phyloP scores from a whole-genome alignment of 2,888 invertebrate species.

The Himalopsyche kuldschensis region DNA sequence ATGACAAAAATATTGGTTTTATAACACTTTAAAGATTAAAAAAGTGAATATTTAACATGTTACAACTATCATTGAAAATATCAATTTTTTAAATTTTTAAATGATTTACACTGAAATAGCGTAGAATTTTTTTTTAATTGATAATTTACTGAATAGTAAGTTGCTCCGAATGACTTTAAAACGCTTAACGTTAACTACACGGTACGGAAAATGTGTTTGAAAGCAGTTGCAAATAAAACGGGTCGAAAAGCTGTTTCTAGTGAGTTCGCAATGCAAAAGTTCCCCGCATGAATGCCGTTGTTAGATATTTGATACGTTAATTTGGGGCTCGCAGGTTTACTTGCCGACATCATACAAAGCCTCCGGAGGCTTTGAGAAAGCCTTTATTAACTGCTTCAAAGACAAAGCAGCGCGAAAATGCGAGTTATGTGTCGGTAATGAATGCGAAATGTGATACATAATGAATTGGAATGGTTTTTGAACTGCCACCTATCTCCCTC shows the following conservation, averaged over 20 bases:
- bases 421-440: slow-evolving; percentile 36
- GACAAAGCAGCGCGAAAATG: slow-evolving; percentile 28
- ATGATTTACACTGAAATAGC: no score
- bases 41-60: no score
- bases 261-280: background rate
- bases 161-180: no score
- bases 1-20: no score
- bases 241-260: background rate
- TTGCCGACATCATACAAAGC: background rate
- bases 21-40: no score
- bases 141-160: no score
- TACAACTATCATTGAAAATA: no score
- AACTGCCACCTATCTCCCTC: background rate
- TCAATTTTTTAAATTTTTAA: no score
- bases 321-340: slow-evolving; percentile 14
- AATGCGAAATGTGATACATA: slow-evolving; percentile 36
- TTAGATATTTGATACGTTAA: slow-evolving; percentile 32
- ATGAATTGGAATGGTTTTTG: slow-evolving; percentile 23
- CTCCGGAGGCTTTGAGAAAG: slow-evolving; percentile 21
- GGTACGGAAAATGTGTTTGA: background rate
- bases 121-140: no score
- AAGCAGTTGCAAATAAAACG: background rate
- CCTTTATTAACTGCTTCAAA: slow-evolving; percentile 30
- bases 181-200: no score
- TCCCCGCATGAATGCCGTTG: background rate